Base-by-base conservation (phyloP, 2,888 invertebrate species). In the Apodemia duryi region DNA sequence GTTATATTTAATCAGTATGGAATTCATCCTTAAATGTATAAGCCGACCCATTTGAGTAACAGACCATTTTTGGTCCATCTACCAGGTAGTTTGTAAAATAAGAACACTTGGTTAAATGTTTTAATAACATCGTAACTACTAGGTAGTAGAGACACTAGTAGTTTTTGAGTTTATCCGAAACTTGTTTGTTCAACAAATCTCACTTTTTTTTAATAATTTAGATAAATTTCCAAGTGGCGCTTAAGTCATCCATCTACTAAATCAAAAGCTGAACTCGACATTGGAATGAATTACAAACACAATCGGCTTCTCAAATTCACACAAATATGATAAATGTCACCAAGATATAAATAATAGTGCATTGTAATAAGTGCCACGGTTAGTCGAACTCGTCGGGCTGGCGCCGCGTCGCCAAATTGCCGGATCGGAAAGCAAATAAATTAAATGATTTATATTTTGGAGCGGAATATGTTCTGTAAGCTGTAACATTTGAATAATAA, bases 261-360 rank as follows among this genome's bases (percentile, higher is more conserved):
- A 51, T 51, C 5, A n/a, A n/a, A n/a, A n/a, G 3, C 6, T 51
- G 0, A 21, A 51, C 6, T 51, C 51, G 21, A 51, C n/a, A 51
- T 51, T 21, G 21, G 9, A 29, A 54, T 7, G 2, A 29, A 9
- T 54, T 54, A 29, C 21, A 28, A 52, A 52, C 13, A 52, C 54
- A 21, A 28, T 54, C 32, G 11, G 32, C 54, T 57, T 57, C 11
- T 13, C 32, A 2, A 21, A 13, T 57, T 57, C 28, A 29, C 54
- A 57, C 54, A 57, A 57, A 57, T 57, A 64, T 64, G 64, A 64
- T 64, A 61, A 64, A 64, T 64, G 64, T 64, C 61, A 9, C 61
- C 51, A 9, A 51, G 51, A 64, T 51, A 65, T 65, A 65, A 65
- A 65, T 65, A 61, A 61, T 61, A 61, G 61, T 65, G 61, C 65